A percentile compares a stretch with the other conserved stretches of the same genome.
Evolutionary conservation across 1,140 invertebrate species (phyloP).

Genomic region (Drosophila triauraria): DNA sequence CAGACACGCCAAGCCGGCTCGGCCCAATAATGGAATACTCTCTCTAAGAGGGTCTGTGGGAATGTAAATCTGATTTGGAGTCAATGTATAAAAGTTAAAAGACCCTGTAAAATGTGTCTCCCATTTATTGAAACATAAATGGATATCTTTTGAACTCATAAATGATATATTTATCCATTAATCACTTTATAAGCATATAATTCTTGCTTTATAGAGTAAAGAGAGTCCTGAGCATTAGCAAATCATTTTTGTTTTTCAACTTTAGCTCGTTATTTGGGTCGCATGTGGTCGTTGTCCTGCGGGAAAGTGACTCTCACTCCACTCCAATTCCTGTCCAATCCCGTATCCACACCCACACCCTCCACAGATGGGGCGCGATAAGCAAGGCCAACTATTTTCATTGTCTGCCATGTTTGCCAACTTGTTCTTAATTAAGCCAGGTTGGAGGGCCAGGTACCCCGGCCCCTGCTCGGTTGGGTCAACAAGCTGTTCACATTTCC

Average conservation of each 20-base stretch:
- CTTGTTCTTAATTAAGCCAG: constrained; percentile 81
- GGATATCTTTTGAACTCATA: neutral
- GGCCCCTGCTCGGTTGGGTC: constrained; percentile 51
- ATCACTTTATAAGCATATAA: too few species aligned
- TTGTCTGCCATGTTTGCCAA: constrained; percentile 70
- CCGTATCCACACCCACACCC: constrained; percentile 2
- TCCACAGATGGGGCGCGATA: constrained; percentile 73
- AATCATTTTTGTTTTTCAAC: constrained; percentile 19
- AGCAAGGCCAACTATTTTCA: constrained; percentile 80
- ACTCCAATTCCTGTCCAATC: neutral
- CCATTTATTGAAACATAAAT: neutral
- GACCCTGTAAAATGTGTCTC: neutral
- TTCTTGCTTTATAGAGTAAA: too few species aligned
- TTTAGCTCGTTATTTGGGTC: constrained; percentile 42
- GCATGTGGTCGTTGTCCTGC: constrained; percentile 60
- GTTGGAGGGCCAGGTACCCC: constrained; percentile 39
- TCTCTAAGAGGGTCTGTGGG: neutral
- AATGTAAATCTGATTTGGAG: neutral
- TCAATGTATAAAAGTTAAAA: neutral
- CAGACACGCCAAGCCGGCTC: constrained; percentile 58
- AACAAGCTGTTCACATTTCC: constrained; percentile 65
- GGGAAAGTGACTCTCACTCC: constrained; percentile 52
- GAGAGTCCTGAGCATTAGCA: neutral
- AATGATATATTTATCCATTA: too few species aligned
- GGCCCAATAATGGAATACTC: constrained; percentile 31